These are phyloP conservation scores for Apostichopus leukothele DNA, from an alignment of 53 echinoderm and acorn worm genomes.

Conservation along the genomic window DNA sequence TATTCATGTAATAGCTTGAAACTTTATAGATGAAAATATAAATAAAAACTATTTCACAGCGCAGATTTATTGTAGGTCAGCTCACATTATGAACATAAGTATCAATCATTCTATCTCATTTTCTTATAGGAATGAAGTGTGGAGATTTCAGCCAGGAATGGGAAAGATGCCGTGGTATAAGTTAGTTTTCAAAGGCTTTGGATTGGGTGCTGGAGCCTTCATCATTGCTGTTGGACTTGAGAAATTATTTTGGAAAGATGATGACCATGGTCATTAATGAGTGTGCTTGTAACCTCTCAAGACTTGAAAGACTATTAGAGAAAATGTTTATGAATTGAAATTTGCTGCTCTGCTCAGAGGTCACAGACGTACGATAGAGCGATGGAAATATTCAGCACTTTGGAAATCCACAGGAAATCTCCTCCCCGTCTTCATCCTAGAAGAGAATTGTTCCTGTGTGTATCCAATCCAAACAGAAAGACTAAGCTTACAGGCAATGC, in stretches of 20 bases:
- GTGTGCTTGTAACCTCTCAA: background rate
- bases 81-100: no score
- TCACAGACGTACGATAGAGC: background rate
- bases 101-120: background rate
- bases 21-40: no score
- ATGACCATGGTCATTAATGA: conserved; percentile 67
- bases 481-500: no score
- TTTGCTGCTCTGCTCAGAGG: background rate
- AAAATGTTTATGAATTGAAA: background rate
- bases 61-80: no score
- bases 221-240: conserved; percentile 75
- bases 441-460: no score
- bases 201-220: conserved; percentile 74
- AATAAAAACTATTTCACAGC: no score
- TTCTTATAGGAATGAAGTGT: conserved; percentile 85
- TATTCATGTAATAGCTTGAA: no score
- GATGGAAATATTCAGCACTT: background rate
- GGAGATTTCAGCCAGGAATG: conserved; percentile 79
- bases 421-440: background rate
- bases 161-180: conserved; percentile 51
- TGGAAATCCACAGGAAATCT: background rate
- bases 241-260: conserved; percentile 59
- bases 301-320: background rate
- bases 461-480: no score
- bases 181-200: conserved; percentile 70